Conservation (phyloP, 2,113 vertebrate species). For the Mormoops blainvillei region DNA sequence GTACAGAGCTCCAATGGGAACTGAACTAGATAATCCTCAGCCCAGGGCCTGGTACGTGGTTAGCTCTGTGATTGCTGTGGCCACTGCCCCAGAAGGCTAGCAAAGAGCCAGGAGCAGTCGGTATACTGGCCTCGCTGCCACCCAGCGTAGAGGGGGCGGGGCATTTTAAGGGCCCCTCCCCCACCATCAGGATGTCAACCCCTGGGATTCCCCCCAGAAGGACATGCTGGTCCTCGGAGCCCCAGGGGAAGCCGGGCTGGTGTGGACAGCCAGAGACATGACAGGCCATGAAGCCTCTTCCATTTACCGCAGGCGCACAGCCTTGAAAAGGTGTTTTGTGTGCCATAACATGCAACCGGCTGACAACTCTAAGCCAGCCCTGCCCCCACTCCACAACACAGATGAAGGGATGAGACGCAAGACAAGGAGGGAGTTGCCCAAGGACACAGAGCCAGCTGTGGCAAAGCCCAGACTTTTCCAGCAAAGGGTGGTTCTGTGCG, state of each 20-base stretch:
- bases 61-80: no score
- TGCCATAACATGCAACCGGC: background rate
- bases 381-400: background rate
- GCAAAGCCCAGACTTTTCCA: background rate
- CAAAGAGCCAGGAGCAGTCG: background rate
- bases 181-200: background rate
- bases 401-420: background rate
- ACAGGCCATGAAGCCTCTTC: background rate
- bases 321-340: background rate
- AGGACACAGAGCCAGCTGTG: background rate
- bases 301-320: background rate
- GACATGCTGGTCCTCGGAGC: background rate
- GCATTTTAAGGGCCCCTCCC: no score
- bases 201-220: background rate
- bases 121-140: background rate
- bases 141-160: accelerated
- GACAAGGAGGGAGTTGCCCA: background rate
- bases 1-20: background rate
- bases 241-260: background rate
- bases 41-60: accelerated
- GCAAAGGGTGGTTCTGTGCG: background rate
- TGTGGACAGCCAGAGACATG: background rate
- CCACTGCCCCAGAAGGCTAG: background rate
- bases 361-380: background rate
- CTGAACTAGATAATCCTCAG: background rate